Base-by-base conservation (phyloP, 2,888 invertebrate genomes). In the Dynastes grantii region DNA sequence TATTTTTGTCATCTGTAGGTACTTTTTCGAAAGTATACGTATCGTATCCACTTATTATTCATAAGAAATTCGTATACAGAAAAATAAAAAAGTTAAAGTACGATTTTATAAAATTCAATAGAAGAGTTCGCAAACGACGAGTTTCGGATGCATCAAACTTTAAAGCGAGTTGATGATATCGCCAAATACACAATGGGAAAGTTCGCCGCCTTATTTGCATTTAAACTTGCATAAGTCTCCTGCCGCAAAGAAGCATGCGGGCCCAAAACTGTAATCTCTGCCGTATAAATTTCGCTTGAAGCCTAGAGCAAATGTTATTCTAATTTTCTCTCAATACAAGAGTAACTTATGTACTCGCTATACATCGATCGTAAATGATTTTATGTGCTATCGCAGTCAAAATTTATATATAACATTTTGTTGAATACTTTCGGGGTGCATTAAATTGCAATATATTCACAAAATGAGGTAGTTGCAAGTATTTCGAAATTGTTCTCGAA, bases 211-310 rank as follows among this genome's bases (percentile, higher is more conserved):
- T 73, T 61, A 73, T 73, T 73, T 73, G 61, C 73, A 73, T 73
- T 73, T 73, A 73, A 73, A 73, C 73, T 73, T 73, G 73, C 73
- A 73, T 73, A 73, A 73, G 61, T 73, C 73, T 61, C 45, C 29
- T 22, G 65, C 53, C 73, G 51, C 58, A 40, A 61, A 40, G 61
- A 61, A 73, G 58, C 27, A 45, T 73, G 40, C 45, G 40, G 32
- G 29, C 40, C 11, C 58, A 40, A 58, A 73, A 73, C 61, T 73
- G 61, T 73, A 73, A 73, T 73, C 61, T 73, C 61, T 27, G 22
- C 73, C 40, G 32, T 45, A 73, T 61, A 73, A 73, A 58, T 61
- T 73, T 73, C 73, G 22, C 11, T 13, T 11, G 22, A 73, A 61
- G 73, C 11, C 45, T 45, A 13, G 6, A 67, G 37, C 37, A 71